Evolutionary conservation across 2,797 vertebrate genomes (phyloP).

Genomic region (Aselliscus stoliczkanus): DNA sequence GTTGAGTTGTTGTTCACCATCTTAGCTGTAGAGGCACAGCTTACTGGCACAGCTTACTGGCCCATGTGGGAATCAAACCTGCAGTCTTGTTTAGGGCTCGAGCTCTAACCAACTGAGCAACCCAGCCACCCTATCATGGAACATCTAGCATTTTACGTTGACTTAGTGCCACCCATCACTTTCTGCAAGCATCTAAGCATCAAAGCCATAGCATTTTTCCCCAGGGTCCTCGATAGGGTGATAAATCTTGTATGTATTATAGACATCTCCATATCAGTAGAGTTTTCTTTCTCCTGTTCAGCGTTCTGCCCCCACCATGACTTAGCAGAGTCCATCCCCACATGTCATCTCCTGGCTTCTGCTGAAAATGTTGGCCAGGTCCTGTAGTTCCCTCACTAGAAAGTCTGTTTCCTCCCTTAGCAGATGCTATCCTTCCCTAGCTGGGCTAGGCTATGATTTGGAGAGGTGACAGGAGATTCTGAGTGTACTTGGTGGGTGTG

Average conservation of each 20-base stretch:
- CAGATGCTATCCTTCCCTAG: background rate
- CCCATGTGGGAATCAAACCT: too few relatives aligned
- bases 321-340: background rate
- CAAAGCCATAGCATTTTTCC: too few relatives aligned
- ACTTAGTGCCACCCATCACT: background rate
- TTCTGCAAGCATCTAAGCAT: background rate
- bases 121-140: background rate
- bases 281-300: background rate
- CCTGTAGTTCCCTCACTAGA: background rate
- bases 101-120: too few relatives aligned
- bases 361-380: background rate
- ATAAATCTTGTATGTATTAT: fast-evolving
- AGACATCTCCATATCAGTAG: background rate
- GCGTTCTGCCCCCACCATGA: background rate
- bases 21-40: too few relatives aligned
- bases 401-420: background rate
- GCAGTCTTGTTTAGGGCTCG: too few relatives aligned
- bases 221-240: too few relatives aligned
- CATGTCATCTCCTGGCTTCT: background rate
- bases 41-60: too few relatives aligned
- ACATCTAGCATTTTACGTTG: background rate
- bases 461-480: background rate
- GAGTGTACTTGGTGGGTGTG: fast-evolving
- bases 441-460: background rate
- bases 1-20: too few relatives aligned